phyloP scores from a whole-genome alignment of 2,888 invertebrate species.

The Callyntrura guangdongensis region DNA sequence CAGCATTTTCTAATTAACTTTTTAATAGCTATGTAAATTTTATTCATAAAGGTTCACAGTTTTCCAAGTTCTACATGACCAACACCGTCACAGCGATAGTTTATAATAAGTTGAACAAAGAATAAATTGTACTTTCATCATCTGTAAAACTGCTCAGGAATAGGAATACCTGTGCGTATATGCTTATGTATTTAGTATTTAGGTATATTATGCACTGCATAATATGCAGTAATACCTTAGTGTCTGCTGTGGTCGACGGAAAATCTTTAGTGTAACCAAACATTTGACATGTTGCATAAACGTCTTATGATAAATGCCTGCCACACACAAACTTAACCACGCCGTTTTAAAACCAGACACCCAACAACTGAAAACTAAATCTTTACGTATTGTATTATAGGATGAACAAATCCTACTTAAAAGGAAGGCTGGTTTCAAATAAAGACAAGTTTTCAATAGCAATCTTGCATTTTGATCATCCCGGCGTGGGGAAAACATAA shows the following conservation, averaged over 20 bases:
- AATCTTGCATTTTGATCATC: constrained; percentile 61
- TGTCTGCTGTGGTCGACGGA: too few relatives aligned
- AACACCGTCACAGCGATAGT: neutral
- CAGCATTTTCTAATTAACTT: constrained; percentile 36
- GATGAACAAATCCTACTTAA: neutral
- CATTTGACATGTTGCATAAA: constrained; percentile 39
- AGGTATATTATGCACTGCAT: too few relatives aligned
- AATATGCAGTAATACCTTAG: neutral
- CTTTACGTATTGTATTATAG: constrained; percentile 7
- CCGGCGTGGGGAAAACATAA: constrained; percentile 36
- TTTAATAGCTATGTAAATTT: constrained; percentile 72
- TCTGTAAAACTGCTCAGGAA: neutral
- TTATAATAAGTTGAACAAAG: neutral
- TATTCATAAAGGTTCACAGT: constrained; percentile 29
- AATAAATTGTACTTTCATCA: neutral
- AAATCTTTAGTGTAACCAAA: constrained; percentile 45
- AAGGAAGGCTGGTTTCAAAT: constrained; percentile 39
- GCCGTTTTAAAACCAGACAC: constrained; percentile 13
- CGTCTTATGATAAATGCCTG: constrained; percentile 52
- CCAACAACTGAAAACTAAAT: neutral
- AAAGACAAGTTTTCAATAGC: constrained; percentile 50
- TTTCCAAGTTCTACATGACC: neutral
- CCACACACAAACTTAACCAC: constrained; percentile 34
- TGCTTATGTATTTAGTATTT: too few relatives aligned
- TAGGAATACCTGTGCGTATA: too few relatives aligned